Base-by-base conservation (phyloP, 2,113 vertebrate species). In the Saimiri boliviensis region DNA sequence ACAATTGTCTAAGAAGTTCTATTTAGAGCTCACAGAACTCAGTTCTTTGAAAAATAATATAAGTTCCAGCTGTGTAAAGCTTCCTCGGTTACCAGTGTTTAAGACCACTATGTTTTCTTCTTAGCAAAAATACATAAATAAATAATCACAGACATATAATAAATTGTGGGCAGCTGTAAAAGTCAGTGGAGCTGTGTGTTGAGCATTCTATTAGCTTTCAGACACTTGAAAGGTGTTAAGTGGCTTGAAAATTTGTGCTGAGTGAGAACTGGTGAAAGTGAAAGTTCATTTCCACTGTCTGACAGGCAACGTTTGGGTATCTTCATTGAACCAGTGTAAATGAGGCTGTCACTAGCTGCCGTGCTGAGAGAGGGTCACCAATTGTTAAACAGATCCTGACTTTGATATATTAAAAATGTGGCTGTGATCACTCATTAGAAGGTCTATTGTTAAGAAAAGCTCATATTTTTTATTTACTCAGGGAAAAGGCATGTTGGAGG, bases 221-320 rank as follows among this genome's bases (percentile, higher is more conserved):
- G 95, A 97, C 94, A 98, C 95, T 98, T 98, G 95, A 98, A 97
- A 98, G 42, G 96, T 97, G 98, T 97, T 98, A 98, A 98, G 96
- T 98, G 98, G 88, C 97, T 98, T 97, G 91, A 97, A 93, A 97
- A 98, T 90, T 92, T 95, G 95, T 95, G 94, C 92, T 98, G 97
- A 98, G 94, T 68, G 93, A 98, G 97, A 97, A 81, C 84, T 10
- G 93, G 93, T 98, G 73, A 97, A 98, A 98, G 93, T 86, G 42
- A 91, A 96, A 96, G 94, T 52, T 91, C 42, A 32, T 37, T 85
- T 81, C 42, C 47, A 56, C 37, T 83, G 25, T 63, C 35, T 8
- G 37, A 17, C 23, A 88, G 40, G 27, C 21, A 81, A 35, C 45
- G 63, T 60, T 74, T 80, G 14, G 47, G 37, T 37, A n/a, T 82